Percentiles rank a stretch among this genome's conserved stretches.
phyloP scores from a whole-genome alignment of 2,888 invertebrate genomes.

The Oligia strigilis region DNA sequence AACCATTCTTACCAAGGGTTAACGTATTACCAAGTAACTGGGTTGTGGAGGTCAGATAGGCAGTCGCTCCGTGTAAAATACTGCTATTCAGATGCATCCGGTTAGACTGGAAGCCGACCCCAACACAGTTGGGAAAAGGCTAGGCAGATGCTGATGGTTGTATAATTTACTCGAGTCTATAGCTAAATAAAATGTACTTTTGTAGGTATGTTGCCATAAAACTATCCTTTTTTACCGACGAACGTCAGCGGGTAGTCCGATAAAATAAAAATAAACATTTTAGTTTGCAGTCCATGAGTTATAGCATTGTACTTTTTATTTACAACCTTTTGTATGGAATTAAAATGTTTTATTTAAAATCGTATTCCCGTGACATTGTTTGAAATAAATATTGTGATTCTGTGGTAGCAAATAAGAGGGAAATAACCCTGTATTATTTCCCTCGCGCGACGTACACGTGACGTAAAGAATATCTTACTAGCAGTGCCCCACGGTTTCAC shows the following conservation, averaged over 20 bases:
- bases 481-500: no score
- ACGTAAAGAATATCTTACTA: background rate
- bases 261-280: slow-evolving; percentile 29
- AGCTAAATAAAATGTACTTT: background rate
- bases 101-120: no score
- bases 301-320: slow-evolving; percentile 24
- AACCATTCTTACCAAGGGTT: no score
- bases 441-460: no score
- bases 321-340: slow-evolving; percentile 20
- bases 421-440: no score
- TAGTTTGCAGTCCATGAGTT: slow-evolving; percentile 18
- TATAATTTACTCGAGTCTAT: no score
- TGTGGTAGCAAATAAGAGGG: background rate
- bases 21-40: no score
- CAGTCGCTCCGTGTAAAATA: no score
- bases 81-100: no score
- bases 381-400: background rate
- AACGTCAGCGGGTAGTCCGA: background rate
- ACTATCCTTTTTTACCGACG: background rate
- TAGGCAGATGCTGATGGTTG: no score
- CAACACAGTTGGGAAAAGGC: no score
- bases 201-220: background rate
- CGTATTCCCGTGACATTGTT: background rate
- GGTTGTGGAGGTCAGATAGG: no score
- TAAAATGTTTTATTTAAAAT: slow-evolving; percentile 30